A percentile compares a stretch with the other conserved stretches of the same genome.
phyloP scores from a whole-genome alignment of 1,140 invertebrate genomes.

The Aradophagus sp. region DNA sequence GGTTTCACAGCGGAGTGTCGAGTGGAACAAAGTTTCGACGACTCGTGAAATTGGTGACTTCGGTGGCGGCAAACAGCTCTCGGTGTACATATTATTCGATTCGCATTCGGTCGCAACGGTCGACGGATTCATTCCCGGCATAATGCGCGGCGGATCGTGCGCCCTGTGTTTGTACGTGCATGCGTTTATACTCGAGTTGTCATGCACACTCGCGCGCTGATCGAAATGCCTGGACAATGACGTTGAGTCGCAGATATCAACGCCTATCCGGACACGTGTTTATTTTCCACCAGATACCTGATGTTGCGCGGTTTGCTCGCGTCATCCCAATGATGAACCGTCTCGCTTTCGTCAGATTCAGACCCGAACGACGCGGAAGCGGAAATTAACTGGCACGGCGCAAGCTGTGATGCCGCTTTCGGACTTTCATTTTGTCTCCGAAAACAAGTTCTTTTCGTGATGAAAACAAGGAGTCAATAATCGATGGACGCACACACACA shows the following conservation, averaged over 20 bases:
- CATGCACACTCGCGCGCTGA: constrained; percentile 19
- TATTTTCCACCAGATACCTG: constrained; percentile 23
- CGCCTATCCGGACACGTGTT: constrained; percentile 7
- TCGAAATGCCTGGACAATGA: constrained; percentile 20
- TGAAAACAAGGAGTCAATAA: no score
- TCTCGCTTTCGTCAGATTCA: no score
- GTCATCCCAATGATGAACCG: constrained; percentile 13
- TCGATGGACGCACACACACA: no score
- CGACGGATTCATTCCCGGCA: constrained; percentile 22
- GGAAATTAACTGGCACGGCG: no score
- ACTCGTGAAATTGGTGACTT: constrained; percentile 41
- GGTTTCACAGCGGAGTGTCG: neutral
- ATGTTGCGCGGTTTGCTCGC: constrained; percentile 14
- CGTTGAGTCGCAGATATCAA: constrained; percentile 15
- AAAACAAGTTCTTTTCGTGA: no score
- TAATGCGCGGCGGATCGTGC: no score
- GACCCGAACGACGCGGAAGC: no score
- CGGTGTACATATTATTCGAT: constrained; percentile 25
- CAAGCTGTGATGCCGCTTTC: no score
- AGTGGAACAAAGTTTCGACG: constrained; percentile 12
- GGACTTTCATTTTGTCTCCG: no score
- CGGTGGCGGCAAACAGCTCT: constrained; percentile 17
- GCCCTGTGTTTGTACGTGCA: constrained; percentile 5
- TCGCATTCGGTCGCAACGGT: constrained; percentile 11
- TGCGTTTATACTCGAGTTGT: constrained; percentile 22